phyloP scores from a whole-genome alignment of 2,797 vertebrate species.

The Semaprochilodus insignis region DNA sequence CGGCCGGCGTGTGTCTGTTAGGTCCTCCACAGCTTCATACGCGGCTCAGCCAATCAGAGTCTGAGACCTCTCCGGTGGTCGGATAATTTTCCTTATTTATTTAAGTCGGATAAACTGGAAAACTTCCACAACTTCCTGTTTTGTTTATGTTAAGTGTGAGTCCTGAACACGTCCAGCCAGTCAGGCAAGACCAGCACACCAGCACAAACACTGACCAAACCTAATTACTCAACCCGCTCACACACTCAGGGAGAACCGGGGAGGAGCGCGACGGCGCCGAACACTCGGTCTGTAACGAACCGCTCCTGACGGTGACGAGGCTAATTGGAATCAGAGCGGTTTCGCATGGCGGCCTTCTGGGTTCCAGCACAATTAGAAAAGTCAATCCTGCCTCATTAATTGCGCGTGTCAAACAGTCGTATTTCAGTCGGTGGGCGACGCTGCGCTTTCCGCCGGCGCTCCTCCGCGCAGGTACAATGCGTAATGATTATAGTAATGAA shows the following conservation, averaged over 20 bases:
- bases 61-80: too few species aligned
- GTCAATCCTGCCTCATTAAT: conserved; percentile 43
- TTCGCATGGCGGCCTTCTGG: conserved; percentile 37
- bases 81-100: neutral
- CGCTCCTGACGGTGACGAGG: conserved; percentile 24
- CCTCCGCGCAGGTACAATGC: conserved; percentile 50
- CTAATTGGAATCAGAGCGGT: conserved; percentile 43
- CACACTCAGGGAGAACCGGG: neutral
- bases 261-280: neutral
- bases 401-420: conserved; percentile 37
- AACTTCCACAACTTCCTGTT: too few species aligned
- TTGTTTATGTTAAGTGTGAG: too few species aligned
- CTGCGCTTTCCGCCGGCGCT: conserved; percentile 6
- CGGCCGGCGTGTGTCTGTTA: too few species aligned
- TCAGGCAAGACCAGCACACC: too few species aligned
- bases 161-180: neutral
- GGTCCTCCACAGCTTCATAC: too few species aligned
- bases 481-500: conserved; percentile 56
- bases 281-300: neutral
- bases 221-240: neutral
- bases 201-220: neutral
- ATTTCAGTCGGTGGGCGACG: conserved; percentile 34
- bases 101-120: too few species aligned
- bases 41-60: too few species aligned
- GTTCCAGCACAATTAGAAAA: conserved; percentile 28